Conservation (phyloP, 2,888 invertebrate species). For the Holacanthella duospinosa region DNA sequence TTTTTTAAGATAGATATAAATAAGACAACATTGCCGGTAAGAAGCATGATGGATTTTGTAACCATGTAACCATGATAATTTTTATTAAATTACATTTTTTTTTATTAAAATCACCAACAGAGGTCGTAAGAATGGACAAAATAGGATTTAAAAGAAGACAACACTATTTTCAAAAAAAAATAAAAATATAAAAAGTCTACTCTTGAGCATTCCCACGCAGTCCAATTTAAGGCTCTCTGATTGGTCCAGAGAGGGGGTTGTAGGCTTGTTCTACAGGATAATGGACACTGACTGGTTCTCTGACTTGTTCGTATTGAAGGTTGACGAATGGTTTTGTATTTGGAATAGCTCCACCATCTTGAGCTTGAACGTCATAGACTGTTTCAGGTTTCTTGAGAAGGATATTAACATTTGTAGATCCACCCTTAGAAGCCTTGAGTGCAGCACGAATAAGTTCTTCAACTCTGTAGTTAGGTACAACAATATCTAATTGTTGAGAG, state of each 20-base stretch:
- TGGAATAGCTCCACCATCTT: background rate
- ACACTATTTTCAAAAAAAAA: too few species aligned
- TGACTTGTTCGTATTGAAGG: slow-evolving; percentile 1
- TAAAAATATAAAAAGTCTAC: too few species aligned
- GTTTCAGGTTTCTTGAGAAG: slow-evolving; percentile 5
- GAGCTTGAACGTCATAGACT: background rate
- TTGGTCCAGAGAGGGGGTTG: slow-evolving; percentile 5
- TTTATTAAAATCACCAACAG: too few species aligned
- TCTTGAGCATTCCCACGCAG: too few species aligned
- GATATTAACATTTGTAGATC: slow-evolving; percentile 2
- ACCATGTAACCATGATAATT: too few species aligned
- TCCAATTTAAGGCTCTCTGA: slow-evolving; percentile 5
- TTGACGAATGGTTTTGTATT: background rate
- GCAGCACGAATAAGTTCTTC: slow-evolving; percentile 6
- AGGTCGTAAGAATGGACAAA: too few species aligned
- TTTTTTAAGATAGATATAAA: too few species aligned
- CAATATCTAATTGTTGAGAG: background rate
- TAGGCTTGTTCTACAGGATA: background rate
- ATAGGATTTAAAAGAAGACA: too few species aligned
- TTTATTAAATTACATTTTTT: too few species aligned
- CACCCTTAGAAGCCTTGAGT: background rate
- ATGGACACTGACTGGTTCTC: background rate
- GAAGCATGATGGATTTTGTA: too few species aligned
- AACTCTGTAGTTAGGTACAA: slow-evolving; percentile 5
- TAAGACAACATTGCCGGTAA: too few species aligned